Base-by-base conservation (phyloP, 2,113 vertebrate species). In the Eubucco bourcierii region DNA sequence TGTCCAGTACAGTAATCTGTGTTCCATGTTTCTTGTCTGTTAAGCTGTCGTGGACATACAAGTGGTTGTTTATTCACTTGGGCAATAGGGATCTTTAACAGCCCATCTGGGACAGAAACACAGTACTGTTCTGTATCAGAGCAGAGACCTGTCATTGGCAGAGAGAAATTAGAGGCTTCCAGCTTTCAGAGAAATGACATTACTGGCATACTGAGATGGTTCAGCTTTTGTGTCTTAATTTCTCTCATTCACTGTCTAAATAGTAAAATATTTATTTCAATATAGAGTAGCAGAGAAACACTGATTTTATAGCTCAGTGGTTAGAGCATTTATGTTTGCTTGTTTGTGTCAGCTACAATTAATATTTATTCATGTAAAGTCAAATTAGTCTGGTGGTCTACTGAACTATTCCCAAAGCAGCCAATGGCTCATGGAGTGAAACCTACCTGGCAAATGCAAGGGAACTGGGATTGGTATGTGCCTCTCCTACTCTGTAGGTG, bases 401-500 rank as follows among this genome's bases (percentile, higher is more conserved):
- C 28, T 29, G 52, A 31, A 10, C 18, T 20, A 3, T 15, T 55
- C 39, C 52, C 39, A 70, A 58, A 61, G 13, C 23, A 72, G 3
- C 6, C 19, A 8, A 2, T 2, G 23, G 9, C 17, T 76, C 12
- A 5, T 12, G 25, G 21, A 70, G 13, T 12, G 27, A 72, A 68
- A 72, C 5, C 31, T 68, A 25, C 29, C 70, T 27, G 46, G n/a
- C 0, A 0, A 47, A 29, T 4, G 1, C 9, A 28, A 52, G n/a
- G n/a, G 20, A n/a, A 21, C 46, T 71, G 46, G 37, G 17, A 27
- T 39, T 6, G 44, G 17, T 67, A n/a, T 0, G 0, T 8, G 29
- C 11, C 34, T 84, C 7, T 52, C 12, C 24, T 15, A 5, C 20
- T 2, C 4, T 41, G 76, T 21, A 41, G 23, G 10, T 53, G n/a